Evolutionary conservation across 2,888 invertebrate genomes (phyloP).

Genomic region (Diplolepis rosae): DNA sequence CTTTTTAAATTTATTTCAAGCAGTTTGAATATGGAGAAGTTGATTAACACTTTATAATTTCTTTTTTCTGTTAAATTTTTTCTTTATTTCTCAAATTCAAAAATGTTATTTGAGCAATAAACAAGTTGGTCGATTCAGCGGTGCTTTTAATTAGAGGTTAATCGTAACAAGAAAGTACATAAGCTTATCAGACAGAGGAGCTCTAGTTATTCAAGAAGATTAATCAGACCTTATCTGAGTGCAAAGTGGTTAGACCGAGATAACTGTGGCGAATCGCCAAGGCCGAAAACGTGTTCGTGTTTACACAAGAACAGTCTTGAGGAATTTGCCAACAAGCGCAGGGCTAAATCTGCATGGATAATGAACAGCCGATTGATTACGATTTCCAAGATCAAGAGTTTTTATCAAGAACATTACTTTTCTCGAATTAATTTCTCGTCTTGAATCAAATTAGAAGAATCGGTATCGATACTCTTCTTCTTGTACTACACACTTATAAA

Average conservation of each 20-base stretch:
- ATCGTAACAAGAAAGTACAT: not conserved
- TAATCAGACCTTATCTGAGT: slow-evolving; percentile 13
- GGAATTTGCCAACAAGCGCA: not conserved
- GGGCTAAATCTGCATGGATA: not conserved
- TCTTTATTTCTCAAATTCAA: not conserved
- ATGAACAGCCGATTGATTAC: not conserved
- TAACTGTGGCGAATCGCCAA: slow-evolving; percentile 1
- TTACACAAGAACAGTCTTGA: not conserved
- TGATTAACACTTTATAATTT: no score
- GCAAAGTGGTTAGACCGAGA: not conserved
- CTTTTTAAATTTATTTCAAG: no score
- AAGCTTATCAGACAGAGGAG: slow-evolving; percentile 15
- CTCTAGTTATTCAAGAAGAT: slow-evolving; percentile 7
- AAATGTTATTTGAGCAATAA: not conserved
- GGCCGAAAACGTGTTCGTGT: not conserved
- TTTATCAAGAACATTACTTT: not conserved
- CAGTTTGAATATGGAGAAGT: no score
- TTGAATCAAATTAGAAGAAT: not conserved
- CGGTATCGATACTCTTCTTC: not conserved
- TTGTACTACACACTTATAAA: no score
- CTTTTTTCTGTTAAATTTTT: not conserved
- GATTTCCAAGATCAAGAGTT: not conserved
- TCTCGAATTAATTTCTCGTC: not conserved
- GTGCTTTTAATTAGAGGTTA: not conserved
- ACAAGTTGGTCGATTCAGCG: not conserved